Evolutionary conservation across 2,113 vertebrate genomes (phyloP).

Genomic region (Gnathonemus longibarbis): DNA sequence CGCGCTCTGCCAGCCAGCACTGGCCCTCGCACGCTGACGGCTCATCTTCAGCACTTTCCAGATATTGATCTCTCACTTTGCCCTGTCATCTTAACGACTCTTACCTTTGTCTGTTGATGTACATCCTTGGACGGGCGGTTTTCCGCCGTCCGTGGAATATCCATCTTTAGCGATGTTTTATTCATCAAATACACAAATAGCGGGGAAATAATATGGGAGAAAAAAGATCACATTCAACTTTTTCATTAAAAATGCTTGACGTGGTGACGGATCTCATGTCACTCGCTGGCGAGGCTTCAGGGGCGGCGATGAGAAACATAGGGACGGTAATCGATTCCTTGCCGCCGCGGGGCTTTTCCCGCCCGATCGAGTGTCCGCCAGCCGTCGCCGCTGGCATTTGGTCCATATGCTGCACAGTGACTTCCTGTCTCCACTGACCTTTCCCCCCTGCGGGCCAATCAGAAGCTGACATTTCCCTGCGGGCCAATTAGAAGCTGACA

Average conservation of each 20-base stretch:
- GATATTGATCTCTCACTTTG: not conserved
- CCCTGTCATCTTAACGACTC: not conserved
- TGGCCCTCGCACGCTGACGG: slow-evolving; percentile 21
- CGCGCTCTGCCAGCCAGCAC: not conserved
- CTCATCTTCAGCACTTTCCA: slow-evolving; percentile 7
- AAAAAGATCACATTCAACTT: not conserved
- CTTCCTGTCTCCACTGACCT: slow-evolving; percentile 46
- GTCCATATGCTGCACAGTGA: not conserved
- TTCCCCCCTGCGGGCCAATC: slow-evolving; percentile 52
- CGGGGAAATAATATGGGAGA: not conserved
- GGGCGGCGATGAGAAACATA: not conserved
- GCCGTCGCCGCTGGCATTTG: slow-evolving; percentile 11
- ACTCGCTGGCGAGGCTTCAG: not conserved
- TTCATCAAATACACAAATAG: not conserved
- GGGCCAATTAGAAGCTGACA: slow-evolving; percentile 64
- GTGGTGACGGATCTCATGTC: not conserved
- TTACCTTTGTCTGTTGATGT: not conserved
- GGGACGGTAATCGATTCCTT: not conserved
- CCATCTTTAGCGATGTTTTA: not conserved
- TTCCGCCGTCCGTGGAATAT: not conserved
- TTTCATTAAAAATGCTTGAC: not conserved
- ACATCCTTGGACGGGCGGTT: not conserved
- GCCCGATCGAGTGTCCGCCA: not conserved
- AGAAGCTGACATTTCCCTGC: slow-evolving; percentile 36
- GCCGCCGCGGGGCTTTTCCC: not conserved